Percentiles rank a stretch among this genome's conserved stretches.
These are phyloP conservation scores for Pseudococcus viburni DNA, from an alignment of 2,888 invertebrate species.

Conservation along the genomic window DNA sequence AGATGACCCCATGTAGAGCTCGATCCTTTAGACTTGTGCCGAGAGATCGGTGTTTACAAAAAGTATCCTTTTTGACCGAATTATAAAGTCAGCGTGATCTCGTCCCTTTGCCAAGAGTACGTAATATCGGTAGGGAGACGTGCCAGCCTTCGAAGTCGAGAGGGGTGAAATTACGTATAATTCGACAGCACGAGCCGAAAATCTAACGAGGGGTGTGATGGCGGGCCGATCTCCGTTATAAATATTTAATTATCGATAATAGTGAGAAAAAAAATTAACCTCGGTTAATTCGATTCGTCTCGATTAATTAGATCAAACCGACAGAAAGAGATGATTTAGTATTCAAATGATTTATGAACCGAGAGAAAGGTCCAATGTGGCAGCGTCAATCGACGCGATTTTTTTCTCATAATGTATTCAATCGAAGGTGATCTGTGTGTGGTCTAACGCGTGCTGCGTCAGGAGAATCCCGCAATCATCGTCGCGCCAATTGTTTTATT, in stretches of 20 bases:
- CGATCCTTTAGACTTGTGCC: constrained; percentile 61
- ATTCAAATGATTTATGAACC: constrained; percentile 2
- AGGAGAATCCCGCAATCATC: not conserved
- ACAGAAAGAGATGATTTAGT: not conserved
- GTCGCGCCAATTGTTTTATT: constrained; percentile 4
- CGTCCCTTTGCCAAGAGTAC: not conserved
- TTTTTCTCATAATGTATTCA: not conserved
- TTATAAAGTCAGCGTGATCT: constrained; percentile 64
- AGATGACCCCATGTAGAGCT: constrained; percentile 58
- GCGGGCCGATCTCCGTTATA: constrained; percentile 10
- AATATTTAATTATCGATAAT: constrained; percentile 16
- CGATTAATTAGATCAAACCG: constrained; percentile 55
- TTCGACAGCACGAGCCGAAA: constrained; percentile 46
- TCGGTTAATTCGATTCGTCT: constrained; percentile 53
- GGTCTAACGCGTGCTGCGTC: constrained; percentile 39
- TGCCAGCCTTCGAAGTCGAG: not conserved
- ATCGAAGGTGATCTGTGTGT: not conserved
- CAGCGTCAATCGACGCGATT: not conserved
- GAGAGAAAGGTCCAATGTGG: not conserved
- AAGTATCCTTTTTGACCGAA: constrained; percentile 63
- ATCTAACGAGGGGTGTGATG: too few species aligned
- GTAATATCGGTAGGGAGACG: not conserved
- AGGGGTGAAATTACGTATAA: constrained; percentile 18
- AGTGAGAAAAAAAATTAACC: constrained; percentile 37
- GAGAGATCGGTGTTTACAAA: constrained; percentile 63